Conservation (phyloP, 1,140 invertebrate species). For the Cepaea nemoralis region DNA sequence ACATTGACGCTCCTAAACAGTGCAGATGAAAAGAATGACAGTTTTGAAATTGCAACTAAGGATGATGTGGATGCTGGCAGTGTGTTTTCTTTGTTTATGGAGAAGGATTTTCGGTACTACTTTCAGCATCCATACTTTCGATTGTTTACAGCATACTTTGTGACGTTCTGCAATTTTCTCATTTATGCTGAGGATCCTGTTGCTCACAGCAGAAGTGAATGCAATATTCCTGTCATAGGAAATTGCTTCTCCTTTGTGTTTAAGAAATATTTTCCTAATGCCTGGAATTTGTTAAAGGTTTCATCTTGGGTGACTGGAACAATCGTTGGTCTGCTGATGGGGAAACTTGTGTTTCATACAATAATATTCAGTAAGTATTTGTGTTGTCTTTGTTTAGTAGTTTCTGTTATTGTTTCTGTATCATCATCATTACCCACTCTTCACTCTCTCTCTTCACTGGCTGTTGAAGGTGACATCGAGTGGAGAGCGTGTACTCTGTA, state of each 20-base stretch:
- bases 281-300: constrained; percentile 75
- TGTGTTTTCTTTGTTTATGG: constrained; percentile 71
- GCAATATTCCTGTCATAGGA: constrained; percentile 75
- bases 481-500: too few relatives aligned
- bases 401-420: too few relatives aligned
- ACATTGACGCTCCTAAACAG: neutral
- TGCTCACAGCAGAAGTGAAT: constrained; percentile 75
- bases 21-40: neutral
- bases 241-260: constrained; percentile 75
- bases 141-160: constrained; percentile 74
- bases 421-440: too few relatives aligned
- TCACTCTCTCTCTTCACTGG: too few relatives aligned
- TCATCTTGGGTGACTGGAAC: constrained; percentile 74
- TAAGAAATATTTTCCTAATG: constrained; percentile 75
- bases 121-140: constrained; percentile 76
- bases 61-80: constrained; percentile 60
- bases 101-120: constrained; percentile 74
- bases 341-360: constrained; percentile 73
- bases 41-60: constrained; percentile 39
- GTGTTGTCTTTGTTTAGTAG: neutral
- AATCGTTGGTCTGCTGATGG: constrained; percentile 73
- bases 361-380: constrained; percentile 67
- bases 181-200: constrained; percentile 78
- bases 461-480: too few relatives aligned
- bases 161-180: constrained; percentile 76